Evolutionary conservation across 92 coral and sea anemone genomes (phyloP).

Genomic region (Montipora capitata): DNA sequence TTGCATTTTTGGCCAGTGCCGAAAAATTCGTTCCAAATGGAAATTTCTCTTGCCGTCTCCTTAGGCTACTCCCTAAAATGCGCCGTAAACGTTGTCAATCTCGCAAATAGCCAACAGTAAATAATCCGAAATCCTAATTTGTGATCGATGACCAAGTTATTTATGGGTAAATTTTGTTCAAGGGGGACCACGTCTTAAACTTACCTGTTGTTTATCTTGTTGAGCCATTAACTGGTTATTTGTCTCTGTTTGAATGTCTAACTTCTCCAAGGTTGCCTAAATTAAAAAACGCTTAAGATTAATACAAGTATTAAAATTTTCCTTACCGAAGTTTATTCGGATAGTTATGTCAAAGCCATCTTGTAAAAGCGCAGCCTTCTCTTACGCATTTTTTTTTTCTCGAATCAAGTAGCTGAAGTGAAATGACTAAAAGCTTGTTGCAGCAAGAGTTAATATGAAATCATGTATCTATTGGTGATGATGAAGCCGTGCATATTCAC

Average conservation of each 20-base stretch:
- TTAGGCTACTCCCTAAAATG: too few relatives aligned
- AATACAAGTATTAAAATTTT: neutral
- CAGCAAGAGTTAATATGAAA: neutral
- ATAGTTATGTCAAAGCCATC: too few relatives aligned
- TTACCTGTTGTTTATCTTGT: conserved; percentile 86
- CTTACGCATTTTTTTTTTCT: neutral
- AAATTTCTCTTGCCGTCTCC: too few relatives aligned
- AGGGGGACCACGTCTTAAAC: neutral
- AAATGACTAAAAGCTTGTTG: neutral
- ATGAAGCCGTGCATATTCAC: too few relatives aligned
- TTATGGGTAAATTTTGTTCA: neutral
- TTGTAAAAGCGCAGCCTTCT: too few relatives aligned
- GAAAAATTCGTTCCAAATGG: too few relatives aligned
- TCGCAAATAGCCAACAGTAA: too few relatives aligned
- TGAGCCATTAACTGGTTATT: conserved; percentile 89
- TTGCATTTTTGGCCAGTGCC: too few relatives aligned
- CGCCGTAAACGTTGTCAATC: too few relatives aligned
- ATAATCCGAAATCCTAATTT: too few relatives aligned
- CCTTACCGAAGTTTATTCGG: neutral
- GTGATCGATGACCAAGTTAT: too few relatives aligned
- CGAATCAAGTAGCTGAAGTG: neutral
- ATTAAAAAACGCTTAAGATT: neutral
- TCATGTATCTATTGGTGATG: too few relatives aligned
- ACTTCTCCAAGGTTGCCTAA: conserved; percentile 90
- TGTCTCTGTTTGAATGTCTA: conserved; percentile 95